A percentile compares a stretch with the other conserved stretches of the same genome.
Evolutionary conservation across 2,113 vertebrate genomes (phyloP).

Genomic region (Aspiorhynchus laticeps): DNA sequence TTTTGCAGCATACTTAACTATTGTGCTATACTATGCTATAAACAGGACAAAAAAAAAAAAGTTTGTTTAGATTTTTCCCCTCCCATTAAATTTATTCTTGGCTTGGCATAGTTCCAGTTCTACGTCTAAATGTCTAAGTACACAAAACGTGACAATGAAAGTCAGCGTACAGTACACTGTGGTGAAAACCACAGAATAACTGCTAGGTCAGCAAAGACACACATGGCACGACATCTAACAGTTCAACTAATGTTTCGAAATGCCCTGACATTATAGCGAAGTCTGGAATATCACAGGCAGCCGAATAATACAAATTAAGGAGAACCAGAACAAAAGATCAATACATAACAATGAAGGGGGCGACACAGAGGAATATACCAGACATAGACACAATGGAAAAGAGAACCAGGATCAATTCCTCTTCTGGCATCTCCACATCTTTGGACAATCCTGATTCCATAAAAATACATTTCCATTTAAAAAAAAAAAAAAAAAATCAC

Average conservation of each 20-base stretch:
- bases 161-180: not conserved
- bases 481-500: not conserved
- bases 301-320: not conserved
- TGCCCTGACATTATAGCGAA: slow-evolving; percentile 1
- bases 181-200: slow-evolving; percentile 4
- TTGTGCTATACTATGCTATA: not conserved
- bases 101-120: slow-evolving; percentile 1
- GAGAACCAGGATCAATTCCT: slow-evolving; percentile 23
- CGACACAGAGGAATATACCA: slow-evolving; percentile 35
- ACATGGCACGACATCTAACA: not conserved
- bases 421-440: not conserved
- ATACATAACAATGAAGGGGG: slow-evolving; percentile 22
- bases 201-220: not conserved
- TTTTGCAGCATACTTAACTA: not conserved
- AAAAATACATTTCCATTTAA: not conserved
- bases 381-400: slow-evolving; percentile 19
- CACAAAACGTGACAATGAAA: not conserved
- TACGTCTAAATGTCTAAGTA: not conserved
- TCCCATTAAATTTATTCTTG: not conserved
- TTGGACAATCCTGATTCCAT: slow-evolving; percentile 6
- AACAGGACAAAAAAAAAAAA: not conserved
- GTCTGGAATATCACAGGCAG: slow-evolving; percentile 24
- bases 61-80: not conserved
- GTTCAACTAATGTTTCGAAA: not conserved
- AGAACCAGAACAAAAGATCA: slow-evolving; percentile 16